Conservation (phyloP, 2,113 vertebrate genomes). For the Mugil cephalus region DNA sequence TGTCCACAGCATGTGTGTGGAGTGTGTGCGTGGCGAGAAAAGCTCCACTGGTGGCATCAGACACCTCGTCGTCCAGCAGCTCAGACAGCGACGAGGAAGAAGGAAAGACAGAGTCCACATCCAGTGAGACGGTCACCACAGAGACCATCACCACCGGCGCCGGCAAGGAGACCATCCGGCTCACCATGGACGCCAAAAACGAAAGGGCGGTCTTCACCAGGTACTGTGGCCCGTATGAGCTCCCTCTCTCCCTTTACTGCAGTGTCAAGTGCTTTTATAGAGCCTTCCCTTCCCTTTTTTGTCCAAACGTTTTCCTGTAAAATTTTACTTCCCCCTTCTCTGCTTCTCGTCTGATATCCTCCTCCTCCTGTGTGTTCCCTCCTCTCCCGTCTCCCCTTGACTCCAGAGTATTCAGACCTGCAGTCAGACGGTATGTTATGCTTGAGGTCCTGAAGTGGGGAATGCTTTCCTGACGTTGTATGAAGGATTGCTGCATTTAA, state of each 20-base stretch:
- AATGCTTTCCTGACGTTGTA: constrained; percentile 59
- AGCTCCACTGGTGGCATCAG: constrained; percentile 86
- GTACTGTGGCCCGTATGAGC: constrained; percentile 69
- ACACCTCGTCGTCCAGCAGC: constrained; percentile 90
- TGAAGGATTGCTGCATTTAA: constrained; percentile 54
- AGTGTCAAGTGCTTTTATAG: constrained; percentile 20
- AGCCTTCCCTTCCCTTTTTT: constrained; percentile 14
- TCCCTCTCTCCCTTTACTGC: neutral
- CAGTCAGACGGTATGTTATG: constrained; percentile 77
- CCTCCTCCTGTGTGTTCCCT: constrained; percentile 61
- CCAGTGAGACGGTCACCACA: constrained; percentile 77
- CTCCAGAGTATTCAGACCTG: constrained; percentile 78
- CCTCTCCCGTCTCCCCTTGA: constrained; percentile 52
- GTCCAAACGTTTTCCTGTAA: constrained; percentile 18
- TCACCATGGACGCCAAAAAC: constrained; percentile 78
- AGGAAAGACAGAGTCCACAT: constrained; percentile 67
- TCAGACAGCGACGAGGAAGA: constrained; percentile 88
- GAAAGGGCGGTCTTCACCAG: constrained; percentile 86
- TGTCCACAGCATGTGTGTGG: constrained; percentile 88
- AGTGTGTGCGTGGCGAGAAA: constrained; percentile 88
- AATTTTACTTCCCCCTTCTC: constrained; percentile 41
- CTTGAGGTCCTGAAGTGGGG: constrained; percentile 61
- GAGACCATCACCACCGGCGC: constrained; percentile 80
- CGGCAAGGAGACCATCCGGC: constrained; percentile 80
- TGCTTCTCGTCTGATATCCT: constrained; percentile 55